Conservation (phyloP, 2,797 vertebrate genomes). For the Poeciliopsis paucimaculata region DNA sequence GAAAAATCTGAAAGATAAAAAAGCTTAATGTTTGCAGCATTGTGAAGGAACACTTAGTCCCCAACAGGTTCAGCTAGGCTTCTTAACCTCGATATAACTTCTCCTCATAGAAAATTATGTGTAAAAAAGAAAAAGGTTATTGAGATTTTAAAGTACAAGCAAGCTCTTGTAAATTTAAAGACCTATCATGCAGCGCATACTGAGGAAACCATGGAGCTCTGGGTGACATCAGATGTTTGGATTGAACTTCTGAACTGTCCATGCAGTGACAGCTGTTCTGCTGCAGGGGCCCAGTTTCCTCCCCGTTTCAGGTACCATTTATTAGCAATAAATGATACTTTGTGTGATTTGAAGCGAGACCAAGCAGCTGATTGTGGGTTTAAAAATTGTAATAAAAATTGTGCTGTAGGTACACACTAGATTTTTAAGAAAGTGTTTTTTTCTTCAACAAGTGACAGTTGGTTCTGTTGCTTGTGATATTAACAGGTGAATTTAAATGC, state of each 20-base stretch:
- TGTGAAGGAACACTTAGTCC: not conserved
- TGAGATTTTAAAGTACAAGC: not conserved
- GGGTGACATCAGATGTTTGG: not conserved
- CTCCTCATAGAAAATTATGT: not conserved
- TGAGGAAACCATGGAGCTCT: not conserved
- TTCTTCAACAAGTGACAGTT: not conserved
- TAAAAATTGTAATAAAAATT: not conserved
- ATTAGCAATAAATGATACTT: not conserved
- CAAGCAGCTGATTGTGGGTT: not conserved
- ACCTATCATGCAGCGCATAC: not conserved
- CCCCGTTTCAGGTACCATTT: not conserved
- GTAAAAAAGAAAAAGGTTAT: not conserved
- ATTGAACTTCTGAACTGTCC: constrained; percentile 3
- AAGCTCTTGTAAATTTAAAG: not conserved
- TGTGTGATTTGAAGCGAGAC: not conserved
- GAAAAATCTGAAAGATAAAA: not conserved
- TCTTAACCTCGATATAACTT: not conserved
- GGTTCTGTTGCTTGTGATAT: not conserved
- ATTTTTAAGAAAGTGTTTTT: not conserved
- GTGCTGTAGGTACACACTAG: not conserved
- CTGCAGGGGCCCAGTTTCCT: not conserved
- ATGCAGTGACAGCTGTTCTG: not conserved
- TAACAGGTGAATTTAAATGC: not conserved
- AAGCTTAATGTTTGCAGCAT: not conserved
- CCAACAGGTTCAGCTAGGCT: not conserved